Conservation (phyloP, 37 sponge, comb jelly and placozoan species). For the Diacarnus erythraeanus region DNA sequence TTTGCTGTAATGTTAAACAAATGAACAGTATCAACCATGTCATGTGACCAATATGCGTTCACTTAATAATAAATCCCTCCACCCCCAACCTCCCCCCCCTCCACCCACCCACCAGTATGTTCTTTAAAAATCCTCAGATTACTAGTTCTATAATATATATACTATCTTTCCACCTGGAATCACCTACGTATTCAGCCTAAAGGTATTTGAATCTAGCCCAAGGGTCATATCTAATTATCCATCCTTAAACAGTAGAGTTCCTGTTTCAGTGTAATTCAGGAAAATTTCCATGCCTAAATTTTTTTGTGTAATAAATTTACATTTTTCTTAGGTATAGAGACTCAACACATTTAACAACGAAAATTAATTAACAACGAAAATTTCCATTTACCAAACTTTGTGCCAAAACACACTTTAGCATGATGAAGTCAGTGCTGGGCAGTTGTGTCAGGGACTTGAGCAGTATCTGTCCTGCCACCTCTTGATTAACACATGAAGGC, state of each 20-base stretch:
- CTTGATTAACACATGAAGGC: slow-evolving; percentile 15
- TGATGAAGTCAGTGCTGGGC: slow-evolving; percentile 57
- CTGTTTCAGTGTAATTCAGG: too few species aligned
- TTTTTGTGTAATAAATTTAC: background rate
- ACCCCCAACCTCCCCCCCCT: background rate
- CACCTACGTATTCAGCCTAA: too few species aligned
- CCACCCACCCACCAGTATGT: background rate
- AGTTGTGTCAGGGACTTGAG: slow-evolving; percentile 72
- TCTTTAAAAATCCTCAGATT: too few species aligned
- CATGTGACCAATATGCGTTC: background rate
- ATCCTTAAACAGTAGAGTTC: too few species aligned
- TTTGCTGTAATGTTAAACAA: slow-evolving; percentile 12
- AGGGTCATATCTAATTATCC: too few species aligned
- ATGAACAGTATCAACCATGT: background rate
- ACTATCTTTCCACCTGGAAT: too few species aligned
- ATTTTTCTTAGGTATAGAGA: background rate
- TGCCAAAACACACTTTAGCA: slow-evolving; percentile 56
- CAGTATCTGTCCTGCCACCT: slow-evolving; percentile 38
- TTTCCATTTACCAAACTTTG: slow-evolving; percentile 18
- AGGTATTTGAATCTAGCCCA: too few species aligned
- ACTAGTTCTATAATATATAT: too few species aligned
- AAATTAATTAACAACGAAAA: background rate
- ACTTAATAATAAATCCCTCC: background rate
- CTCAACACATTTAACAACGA: background rate
- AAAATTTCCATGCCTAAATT: background rate